Percentiles rank a stretch among this genome's conserved stretches.
These are phyloP conservation scores for Illadopsis cleaveri DNA, from an alignment of 2,113 vertebrate species.

Conservation along the genomic window DNA sequence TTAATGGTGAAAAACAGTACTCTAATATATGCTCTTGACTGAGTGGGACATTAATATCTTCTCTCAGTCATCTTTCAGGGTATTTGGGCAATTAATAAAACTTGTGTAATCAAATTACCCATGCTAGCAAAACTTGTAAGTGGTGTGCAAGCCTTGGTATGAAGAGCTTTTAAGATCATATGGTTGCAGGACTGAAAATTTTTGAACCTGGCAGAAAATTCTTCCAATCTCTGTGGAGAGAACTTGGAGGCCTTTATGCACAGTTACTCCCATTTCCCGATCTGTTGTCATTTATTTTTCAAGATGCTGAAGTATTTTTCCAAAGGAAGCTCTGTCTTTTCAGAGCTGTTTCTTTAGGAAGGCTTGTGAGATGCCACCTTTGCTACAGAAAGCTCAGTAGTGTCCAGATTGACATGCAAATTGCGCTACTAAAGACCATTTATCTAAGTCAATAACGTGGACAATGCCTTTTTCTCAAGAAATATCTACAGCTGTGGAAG, in stretches of 20 bases:
- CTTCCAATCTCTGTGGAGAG: background rate
- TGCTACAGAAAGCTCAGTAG: background rate
- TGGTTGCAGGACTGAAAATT: background rate
- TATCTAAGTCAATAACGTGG: background rate
- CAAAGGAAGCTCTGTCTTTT: background rate
- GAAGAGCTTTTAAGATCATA: background rate
- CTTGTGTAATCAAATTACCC: background rate
- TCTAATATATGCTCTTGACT: background rate
- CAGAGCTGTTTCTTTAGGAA: background rate
- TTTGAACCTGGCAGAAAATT: background rate
- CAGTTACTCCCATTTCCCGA: background rate
- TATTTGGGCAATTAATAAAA: background rate
- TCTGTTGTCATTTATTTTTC: background rate
- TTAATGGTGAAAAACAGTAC: background rate
- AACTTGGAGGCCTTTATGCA: accelerated
- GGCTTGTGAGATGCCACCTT: background rate
- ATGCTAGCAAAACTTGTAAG: background rate
- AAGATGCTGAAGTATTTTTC: background rate
- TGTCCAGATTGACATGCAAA: background rate
- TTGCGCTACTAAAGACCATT: background rate
- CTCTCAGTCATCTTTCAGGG: background rate
- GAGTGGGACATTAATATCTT: background rate
- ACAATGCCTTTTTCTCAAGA: background rate
- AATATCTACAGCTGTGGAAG: background rate
- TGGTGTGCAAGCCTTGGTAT: background rate